These are phyloP conservation scores for Podabrus alpinus DNA, from an alignment of 2,888 invertebrate genomes.

Conservation along the genomic window DNA sequence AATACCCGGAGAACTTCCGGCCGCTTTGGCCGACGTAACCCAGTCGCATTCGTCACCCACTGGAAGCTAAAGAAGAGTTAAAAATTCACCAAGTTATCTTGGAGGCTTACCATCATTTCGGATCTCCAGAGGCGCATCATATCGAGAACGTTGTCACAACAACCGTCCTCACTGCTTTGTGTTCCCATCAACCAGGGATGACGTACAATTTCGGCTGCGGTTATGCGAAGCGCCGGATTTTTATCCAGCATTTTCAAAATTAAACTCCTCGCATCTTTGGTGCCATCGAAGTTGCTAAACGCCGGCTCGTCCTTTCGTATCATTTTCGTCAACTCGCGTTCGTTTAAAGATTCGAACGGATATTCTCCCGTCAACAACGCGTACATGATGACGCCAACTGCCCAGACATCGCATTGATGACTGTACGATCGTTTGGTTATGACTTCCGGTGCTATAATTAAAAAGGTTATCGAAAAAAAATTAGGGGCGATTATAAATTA, in stretches of 20 bases:
- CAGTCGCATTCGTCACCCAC: conserved; percentile 31
- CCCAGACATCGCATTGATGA: conserved; percentile 65
- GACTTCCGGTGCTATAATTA: conserved; percentile 61
- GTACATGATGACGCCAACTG: conserved; percentile 62
- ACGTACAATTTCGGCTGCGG: conserved; percentile 58
- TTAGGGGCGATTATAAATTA: conserved; percentile 34
- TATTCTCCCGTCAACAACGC: conserved; percentile 53
- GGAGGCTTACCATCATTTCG: conserved; percentile 47
- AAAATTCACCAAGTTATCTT: neutral
- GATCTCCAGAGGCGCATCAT: conserved; percentile 55
- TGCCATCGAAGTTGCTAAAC: conserved; percentile 31
- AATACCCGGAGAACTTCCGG: neutral
- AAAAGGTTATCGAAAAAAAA: neutral
- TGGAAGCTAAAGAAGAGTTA: conserved; percentile 15
- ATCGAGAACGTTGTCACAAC: conserved; percentile 53
- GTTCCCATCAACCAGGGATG: conserved; percentile 56
- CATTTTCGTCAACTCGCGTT: conserved; percentile 44
- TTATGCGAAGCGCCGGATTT: conserved; percentile 60
- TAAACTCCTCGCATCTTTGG: conserved; percentile 52
- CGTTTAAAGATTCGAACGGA: conserved; percentile 49
- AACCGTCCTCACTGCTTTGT: conserved; percentile 33
- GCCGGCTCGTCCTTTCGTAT: conserved; percentile 49
- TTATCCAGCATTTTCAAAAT: conserved; percentile 56
- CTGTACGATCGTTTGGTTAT: conserved; percentile 59
- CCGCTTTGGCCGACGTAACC: conserved; percentile 22